Evolutionary conservation across 2,888 invertebrate species (phyloP).

Genomic region (Hermaeophaga mercurialis): DNA sequence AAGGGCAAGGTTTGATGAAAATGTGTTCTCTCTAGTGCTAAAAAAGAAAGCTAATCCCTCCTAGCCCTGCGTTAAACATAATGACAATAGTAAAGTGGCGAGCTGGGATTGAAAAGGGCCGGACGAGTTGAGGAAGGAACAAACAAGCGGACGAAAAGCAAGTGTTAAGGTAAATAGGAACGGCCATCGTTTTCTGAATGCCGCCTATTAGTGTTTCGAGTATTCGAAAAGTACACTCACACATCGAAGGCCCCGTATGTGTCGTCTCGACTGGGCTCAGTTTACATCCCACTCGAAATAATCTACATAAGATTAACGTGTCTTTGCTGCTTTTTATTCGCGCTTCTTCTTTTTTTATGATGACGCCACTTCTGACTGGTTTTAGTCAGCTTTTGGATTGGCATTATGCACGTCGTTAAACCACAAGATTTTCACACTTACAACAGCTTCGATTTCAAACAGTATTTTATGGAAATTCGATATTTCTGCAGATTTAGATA

Average conservation of each 20-base stretch:
- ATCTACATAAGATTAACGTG: constrained; percentile 37
- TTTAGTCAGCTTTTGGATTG: no score
- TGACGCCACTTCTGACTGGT: constrained; percentile 24
- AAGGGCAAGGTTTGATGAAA: no score
- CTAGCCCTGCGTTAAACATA: no score
- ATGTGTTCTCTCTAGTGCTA: no score
- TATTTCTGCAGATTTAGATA: no score
- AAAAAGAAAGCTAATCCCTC: no score
- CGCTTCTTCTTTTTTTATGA: constrained; percentile 15
- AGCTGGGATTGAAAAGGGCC: not conserved
- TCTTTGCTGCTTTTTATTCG: constrained; percentile 19
- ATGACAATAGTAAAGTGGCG: not conserved
- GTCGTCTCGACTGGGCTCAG: constrained; percentile 19
- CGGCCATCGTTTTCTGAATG: constrained; percentile 10
- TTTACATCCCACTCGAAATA: constrained; percentile 35
- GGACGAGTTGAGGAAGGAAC: constrained; percentile 17
- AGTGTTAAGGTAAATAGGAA: constrained; percentile 22
- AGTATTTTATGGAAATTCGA: no score
- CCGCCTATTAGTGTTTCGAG: constrained; percentile 13
- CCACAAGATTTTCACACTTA: no score
- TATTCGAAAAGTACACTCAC: constrained; percentile 32
- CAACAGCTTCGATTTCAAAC: no score
- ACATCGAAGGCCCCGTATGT: constrained; percentile 23
- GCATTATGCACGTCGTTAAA: no score
- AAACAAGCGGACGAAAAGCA: constrained; percentile 24